Evolutionary conservation across 1,140 invertebrate species (phyloP), one percentile per base, ranked within the genome.

Genomic region (Medauroidea extradentata): DNA sequence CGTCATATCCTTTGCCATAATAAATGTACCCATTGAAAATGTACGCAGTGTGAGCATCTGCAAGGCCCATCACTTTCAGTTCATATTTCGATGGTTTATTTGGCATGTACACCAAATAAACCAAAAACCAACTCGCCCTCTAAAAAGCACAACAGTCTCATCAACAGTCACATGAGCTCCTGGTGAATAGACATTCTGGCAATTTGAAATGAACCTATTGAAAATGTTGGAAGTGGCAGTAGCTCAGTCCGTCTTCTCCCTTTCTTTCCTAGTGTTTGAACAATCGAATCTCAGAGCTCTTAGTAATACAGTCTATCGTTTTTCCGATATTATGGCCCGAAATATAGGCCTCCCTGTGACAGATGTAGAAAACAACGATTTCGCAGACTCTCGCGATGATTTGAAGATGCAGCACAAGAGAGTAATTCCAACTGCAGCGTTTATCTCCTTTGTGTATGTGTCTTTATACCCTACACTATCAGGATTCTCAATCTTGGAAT

Each of bases 21-120:
- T 75, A 74, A 23, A 72, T 64, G 53, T 69, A 67, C 8, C 62
- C 67, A 66, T 72, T 69, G 11, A 68, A 54, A 41, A 73, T 53
- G 53, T 75, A 75, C 25, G 66, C 64, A 8, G 63, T 70, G 52
- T 43, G 44, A 21, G 69, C 65, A 63, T 75, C 71, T n/a, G 65
- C 67, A 16, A 74, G 58, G 41, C 59, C 64, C 29, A 68, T 39
- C 39, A 77, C 19, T 58, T 69, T 71, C 49, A 72, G 54, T 13
- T 70, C 75, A 62, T 73, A 78, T 58, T 76, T 78, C 43, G 64
- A 67, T 2, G 77, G 76, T 69, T 80, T 80, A 42, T 67, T 69
- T 4, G 74, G 72, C 25, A 80, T 76, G 62, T 77, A 78, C 48
- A 73, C 65, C 42, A 69, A n/a, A n/a, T n/a, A n/a, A n/a, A n/a